Conservation (phyloP, 2,888 invertebrate species). For the Cosmorhoe ocellata region DNA sequence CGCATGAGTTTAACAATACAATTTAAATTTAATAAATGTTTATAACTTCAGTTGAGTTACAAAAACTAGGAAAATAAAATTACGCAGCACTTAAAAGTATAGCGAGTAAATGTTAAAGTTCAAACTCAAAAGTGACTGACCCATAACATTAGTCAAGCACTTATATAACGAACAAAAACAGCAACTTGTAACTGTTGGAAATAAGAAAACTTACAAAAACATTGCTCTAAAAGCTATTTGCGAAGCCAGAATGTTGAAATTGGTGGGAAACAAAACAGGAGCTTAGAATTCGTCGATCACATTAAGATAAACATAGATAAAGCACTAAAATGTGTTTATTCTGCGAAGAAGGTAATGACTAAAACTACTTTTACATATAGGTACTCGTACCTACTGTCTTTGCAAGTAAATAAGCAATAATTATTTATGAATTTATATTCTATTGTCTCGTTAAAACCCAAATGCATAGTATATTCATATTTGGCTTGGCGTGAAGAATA, state of each 20-base stretch:
- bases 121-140: slow-evolving; percentile 14
- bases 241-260: slow-evolving; percentile 8
- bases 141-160: slow-evolving; percentile 11
- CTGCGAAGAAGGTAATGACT: not conserved
- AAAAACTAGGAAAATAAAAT: slow-evolving; percentile 4
- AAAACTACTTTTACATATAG: too few relatives aligned
- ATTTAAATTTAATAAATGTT: slow-evolving; percentile 2
- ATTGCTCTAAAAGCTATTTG: not conserved
- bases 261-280: slow-evolving; percentile 26
- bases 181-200: not conserved
- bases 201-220: slow-evolving; percentile 1
- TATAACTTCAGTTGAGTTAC: not conserved
- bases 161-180: slow-evolving; percentile 14
- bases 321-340: slow-evolving; percentile 12
- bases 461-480: too few relatives aligned
- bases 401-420: too few relatives aligned
- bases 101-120: slow-evolving; percentile 14
- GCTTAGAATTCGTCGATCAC: slow-evolving; percentile 17
- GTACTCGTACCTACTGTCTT: too few relatives aligned
- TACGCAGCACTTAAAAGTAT: slow-evolving; percentile 9
- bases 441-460: too few relatives aligned
- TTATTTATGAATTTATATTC: too few relatives aligned
- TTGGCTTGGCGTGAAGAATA: too few relatives aligned
- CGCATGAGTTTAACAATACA: slow-evolving; percentile 7
- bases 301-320: slow-evolving; percentile 30